Conservation (phyloP, 2,888 invertebrate genomes). For the Cheilosia pagana region DNA sequence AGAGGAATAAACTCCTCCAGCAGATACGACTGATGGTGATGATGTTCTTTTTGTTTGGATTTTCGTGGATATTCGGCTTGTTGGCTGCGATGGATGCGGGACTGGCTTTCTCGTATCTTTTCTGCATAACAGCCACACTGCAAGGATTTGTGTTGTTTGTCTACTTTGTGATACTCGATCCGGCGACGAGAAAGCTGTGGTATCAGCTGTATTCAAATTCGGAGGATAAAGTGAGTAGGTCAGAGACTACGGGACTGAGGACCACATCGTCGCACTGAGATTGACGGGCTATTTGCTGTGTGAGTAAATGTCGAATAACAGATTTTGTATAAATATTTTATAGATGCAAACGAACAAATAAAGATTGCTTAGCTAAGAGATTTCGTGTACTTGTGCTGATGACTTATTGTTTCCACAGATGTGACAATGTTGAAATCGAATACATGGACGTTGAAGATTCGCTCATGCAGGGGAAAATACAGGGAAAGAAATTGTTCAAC, state of each 20-base stretch:
- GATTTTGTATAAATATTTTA: too few relatives aligned
- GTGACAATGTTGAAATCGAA: too few relatives aligned
- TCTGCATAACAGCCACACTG: conserved; percentile 86
- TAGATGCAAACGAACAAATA: too few relatives aligned
- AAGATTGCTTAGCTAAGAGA: too few relatives aligned
- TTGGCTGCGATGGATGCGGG: conserved; percentile 84
- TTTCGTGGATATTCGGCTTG: conserved; percentile 87
- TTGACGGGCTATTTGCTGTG: neutral
- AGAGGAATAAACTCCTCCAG: conserved; percentile 80
- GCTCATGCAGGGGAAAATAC: too few relatives aligned
- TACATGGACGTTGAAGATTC: too few relatives aligned
- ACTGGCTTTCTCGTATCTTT: conserved; percentile 86
- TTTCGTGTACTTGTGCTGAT: too few relatives aligned
- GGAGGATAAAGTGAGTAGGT: conserved; percentile 64
- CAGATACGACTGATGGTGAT: conserved; percentile 86
- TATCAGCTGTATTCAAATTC: conserved; percentile 38
- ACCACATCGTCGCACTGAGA: conserved; percentile 7
- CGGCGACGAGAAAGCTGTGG: conserved; percentile 85
- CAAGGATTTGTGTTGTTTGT: conserved; percentile 87
- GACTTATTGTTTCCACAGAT: too few relatives aligned
- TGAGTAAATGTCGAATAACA: neutral
- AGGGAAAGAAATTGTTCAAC: too few relatives aligned
- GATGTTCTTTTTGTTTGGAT: conserved; percentile 86
- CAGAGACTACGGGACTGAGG: conserved; percentile 46
- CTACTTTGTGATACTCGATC: conserved; percentile 86